Evolutionary conservation across 2,888 invertebrate species (phyloP).

Genomic region (Microctonus aethiopoides): DNA sequence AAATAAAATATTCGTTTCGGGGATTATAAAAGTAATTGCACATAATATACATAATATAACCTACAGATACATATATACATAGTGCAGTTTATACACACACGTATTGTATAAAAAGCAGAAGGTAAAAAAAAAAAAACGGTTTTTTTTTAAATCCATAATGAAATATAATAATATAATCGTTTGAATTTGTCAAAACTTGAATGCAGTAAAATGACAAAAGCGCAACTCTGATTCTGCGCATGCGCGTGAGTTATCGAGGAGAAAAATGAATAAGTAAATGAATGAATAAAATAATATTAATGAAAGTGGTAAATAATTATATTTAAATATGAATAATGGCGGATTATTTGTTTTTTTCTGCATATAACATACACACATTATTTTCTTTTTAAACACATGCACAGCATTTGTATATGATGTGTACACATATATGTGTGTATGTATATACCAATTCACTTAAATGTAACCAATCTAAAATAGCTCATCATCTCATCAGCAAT

Average conservation of each 20-base stretch:
- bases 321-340: too few species aligned
- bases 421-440: background rate
- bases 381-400: background rate
- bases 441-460: slow-evolving; percentile 67
- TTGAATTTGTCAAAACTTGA: background rate
- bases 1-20: slow-evolving; percentile 47
- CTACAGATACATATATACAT: background rate
- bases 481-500: slow-evolving; percentile 68
- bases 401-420: background rate
- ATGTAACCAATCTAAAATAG: slow-evolving; percentile 65
- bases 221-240: background rate
- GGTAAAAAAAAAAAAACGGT: background rate
- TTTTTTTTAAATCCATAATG: background rate
- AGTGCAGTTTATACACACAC: slow-evolving; percentile 23
- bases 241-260: too few species aligned
- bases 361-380: too few species aligned
- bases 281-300: background rate
- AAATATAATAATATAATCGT: too few species aligned
- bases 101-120: background rate
- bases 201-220: background rate
- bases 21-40: slow-evolving; percentile 15
- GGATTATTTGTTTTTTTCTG: too few species aligned
- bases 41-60: too few species aligned
- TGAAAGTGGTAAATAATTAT: background rate
- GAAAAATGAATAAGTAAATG: background rate